Percentiles rank a stretch among this genome's conserved stretches.
Evolutionary conservation across 2,888 invertebrate species (phyloP).

Genomic region (Drosophila hawaiiensis): DNA sequence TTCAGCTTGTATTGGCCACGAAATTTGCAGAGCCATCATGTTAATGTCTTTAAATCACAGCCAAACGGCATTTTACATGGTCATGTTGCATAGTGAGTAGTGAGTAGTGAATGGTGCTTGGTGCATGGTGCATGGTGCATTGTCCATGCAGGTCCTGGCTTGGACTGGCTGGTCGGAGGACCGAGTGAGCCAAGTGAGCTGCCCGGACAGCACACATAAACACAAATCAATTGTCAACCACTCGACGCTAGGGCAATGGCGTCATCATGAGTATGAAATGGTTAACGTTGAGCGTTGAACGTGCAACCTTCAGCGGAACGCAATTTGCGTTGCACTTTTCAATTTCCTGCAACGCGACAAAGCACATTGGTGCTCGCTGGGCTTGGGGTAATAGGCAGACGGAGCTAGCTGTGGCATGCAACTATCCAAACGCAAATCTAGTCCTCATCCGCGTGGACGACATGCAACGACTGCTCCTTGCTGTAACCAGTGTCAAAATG

Average conservation of each 20-base stretch:
- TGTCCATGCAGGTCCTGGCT: slow-evolving; percentile 12
- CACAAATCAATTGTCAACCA: slow-evolving; percentile 80
- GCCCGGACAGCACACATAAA: slow-evolving; percentile 64
- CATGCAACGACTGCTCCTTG: slow-evolving; percentile 17
- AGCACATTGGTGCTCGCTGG: slow-evolving; percentile 36
- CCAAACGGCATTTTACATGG: slow-evolving; percentile 73
- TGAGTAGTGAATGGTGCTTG: background rate
- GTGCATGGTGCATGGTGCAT: slow-evolving; percentile 12
- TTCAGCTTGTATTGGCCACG: slow-evolving; percentile 18
- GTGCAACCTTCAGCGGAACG: slow-evolving; percentile 65
- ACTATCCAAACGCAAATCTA: slow-evolving; percentile 78
- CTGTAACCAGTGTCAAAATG: slow-evolving; percentile 79
- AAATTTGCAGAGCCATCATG: slow-evolving; percentile 49
- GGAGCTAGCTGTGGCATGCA: slow-evolving; percentile 62
- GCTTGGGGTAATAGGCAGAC: slow-evolving; percentile 14
- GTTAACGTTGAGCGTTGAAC: slow-evolving; percentile 18
- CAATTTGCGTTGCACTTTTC: slow-evolving; percentile 79
- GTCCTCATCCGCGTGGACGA: slow-evolving; percentile 50
- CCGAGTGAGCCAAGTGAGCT: slow-evolving; percentile 25
- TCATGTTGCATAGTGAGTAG: background rate
- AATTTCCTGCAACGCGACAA: slow-evolving; percentile 68
- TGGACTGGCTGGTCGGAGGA: slow-evolving; percentile 1
- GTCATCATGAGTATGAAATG: slow-evolving; percentile 30
- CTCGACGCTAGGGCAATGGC: slow-evolving; percentile 56
- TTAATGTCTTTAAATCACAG: slow-evolving; percentile 78